phyloP scores from a whole-genome alignment of 53 echinoderm and acorn worm genomes.

The Echinarachnius parma region DNA sequence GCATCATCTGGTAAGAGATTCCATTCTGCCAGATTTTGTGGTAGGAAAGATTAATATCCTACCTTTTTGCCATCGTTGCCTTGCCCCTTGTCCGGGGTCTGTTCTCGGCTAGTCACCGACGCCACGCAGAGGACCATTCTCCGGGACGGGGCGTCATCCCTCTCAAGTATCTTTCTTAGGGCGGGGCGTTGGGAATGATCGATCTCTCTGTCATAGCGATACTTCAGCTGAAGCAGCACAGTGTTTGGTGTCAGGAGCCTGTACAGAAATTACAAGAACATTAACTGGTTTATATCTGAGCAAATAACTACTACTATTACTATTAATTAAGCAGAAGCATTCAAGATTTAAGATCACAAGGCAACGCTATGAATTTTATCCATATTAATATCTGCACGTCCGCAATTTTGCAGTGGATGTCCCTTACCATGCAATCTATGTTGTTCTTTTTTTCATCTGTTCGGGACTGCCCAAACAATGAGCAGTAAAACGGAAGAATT shows the following conservation, averaged over 20 bases:
- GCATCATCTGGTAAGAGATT: too few species aligned
- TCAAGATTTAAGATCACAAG: background rate
- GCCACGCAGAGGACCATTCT: conserved; percentile 92
- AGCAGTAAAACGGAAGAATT: too few species aligned
- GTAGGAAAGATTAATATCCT: too few species aligned
- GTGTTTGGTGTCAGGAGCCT: conserved; percentile 83
- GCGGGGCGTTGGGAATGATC: conserved; percentile 87
- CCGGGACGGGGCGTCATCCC: conserved; percentile 88
- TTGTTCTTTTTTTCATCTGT: too few species aligned
- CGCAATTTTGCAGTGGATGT: too few species aligned
- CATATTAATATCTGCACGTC: too few species aligned
- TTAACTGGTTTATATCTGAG: too few species aligned
- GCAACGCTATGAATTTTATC: too few species aligned
- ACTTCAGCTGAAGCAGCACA: conserved; percentile 79
- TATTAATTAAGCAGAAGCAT: background rate
- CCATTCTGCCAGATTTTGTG: too few species aligned
- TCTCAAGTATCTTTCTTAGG: conserved; percentile 87
- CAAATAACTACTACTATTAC: too few species aligned
- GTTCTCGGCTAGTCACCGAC: conserved; percentile 19
- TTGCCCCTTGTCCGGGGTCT: background rate
- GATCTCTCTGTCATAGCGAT: conserved; percentile 89
- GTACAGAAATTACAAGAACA: background rate
- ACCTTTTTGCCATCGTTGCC: conserved; percentile 9
- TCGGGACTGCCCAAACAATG: too few species aligned
- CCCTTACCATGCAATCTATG: too few species aligned